Evolutionary conservation across 37 sponge, comb jelly and placozoan species (phyloP), one percentile per base, ranked within the genome.

Genomic region (Ephydatia muelleri): DNA sequence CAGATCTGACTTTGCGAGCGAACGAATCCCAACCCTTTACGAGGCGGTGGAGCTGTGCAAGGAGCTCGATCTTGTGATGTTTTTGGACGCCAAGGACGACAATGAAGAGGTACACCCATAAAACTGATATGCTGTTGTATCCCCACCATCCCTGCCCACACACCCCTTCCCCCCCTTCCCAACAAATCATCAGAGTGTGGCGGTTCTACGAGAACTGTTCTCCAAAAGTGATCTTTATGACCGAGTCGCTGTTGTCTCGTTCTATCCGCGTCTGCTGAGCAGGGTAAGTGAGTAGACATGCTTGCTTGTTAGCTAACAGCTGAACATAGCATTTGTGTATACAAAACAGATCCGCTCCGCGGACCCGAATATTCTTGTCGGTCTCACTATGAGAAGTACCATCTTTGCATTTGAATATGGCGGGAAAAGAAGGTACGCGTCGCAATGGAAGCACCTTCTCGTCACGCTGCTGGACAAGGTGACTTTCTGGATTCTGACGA

Each of bases 81-180:
- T 91, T 0, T 71, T 91, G n/a, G 92, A 91, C 16, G 70, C 87
- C 43, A 91, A 87, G 65, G 57, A 57, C 19, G 57, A 57, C 16
- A 57, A 57, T 14, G 57, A 57, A 57, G 57, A 57, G 57, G 57
- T 57, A 57, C n/a, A n/a, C n/a, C n/a, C n/a, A n/a, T n/a, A n/a
- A n/a, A n/a, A n/a, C n/a, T n/a, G n/a, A n/a, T n/a, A n/a, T n/a
- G n/a, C n/a, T n/a, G n/a, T n/a, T n/a, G n/a, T n/a, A n/a, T n/a
- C n/a, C n/a, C n/a, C n/a, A n/a, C n/a, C n/a, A n/a, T n/a, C n/a
- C n/a, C n/a, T n/a, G n/a, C 11, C n/a, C 71, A 70, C n/a, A n/a
- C n/a, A n/a, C n/a, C n/a, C n/a, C n/a, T n/a, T n/a, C n/a, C n/a
- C n/a, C n/a, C n/a, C n/a, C n/a, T n/a, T n/a, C n/a, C n/a, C n/a